Evolutionary conservation across 2,888 invertebrate species (phyloP).

Genomic region (Leptogaster cylindrica): DNA sequence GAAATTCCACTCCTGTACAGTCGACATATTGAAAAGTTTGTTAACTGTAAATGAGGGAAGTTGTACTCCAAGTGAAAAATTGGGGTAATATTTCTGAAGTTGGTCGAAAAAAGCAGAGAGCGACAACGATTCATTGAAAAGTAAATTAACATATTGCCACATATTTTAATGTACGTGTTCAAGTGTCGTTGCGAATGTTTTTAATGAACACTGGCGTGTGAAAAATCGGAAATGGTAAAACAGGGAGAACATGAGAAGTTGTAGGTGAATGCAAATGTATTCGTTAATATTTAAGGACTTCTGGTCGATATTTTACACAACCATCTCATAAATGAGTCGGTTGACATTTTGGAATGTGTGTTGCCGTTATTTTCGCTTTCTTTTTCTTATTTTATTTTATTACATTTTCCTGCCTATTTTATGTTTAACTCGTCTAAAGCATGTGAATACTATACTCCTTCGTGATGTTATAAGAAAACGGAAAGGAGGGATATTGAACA

Average conservation of each 20-base stretch:
- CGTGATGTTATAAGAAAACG: no score
- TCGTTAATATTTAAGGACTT: not conserved
- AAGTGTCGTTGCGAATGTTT: constrained; percentile 6
- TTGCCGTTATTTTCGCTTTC: no score
- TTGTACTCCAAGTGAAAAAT: constrained; percentile 22
- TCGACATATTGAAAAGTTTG: constrained; percentile 23
- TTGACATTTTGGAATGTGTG: no score
- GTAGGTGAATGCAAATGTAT: not conserved
- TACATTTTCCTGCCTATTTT: no score
- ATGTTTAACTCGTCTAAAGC: no score
- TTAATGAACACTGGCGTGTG: constrained; percentile 11
- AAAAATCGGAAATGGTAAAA: constrained; percentile 23
- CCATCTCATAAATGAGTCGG: no score
- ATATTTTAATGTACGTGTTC: constrained; percentile 21
- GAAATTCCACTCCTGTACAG: no score
- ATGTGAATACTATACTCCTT: no score
- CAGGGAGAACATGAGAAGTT: no score
- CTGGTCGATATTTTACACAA: no score
- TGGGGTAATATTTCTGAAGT: constrained; percentile 30
- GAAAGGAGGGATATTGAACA: no score
- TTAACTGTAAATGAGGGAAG: constrained; percentile 26
- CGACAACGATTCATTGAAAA: constrained; percentile 17
- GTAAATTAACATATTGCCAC: constrained; percentile 31
- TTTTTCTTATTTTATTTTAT: no score
- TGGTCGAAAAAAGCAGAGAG: not conserved